Evolutionary conservation across 1,140 invertebrate genomes (phyloP), one percentile per base, ranked within the genome.

Genomic region (Paraescarpia echinospica): DNA sequence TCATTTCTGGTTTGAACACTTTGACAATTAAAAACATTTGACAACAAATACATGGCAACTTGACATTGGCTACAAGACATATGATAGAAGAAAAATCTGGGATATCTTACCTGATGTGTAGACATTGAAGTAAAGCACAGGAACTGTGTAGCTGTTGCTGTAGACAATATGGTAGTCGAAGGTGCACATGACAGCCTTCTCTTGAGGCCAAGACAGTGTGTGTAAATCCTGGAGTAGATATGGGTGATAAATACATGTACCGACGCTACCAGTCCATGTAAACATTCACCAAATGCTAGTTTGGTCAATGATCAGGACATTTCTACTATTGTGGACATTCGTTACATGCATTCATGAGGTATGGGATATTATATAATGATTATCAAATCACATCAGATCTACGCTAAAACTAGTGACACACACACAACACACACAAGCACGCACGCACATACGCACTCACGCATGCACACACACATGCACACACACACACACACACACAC

Each of bases 101-200:
- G 92, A 77, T 33, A 14, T 88, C 92, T 92, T 91, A 95, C 95
- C 93, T 94, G 95, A 95, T 94, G 95, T 95, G 95, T 96, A 97
- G 35, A 95, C 96, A 94, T 97, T 97, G 93, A 97, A 97, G 94
- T 96, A 97, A 33, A 97, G 94, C 4, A 97, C 96, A 48, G 97
- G 97, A 14, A 97, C 97, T 89, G 95, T 93, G 94, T 97, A 97
- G 93, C 96, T 97, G 92, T 96, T 95, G 92, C 96, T 97, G 96
- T 97, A 97, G 4, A 97, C 93, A 91, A 97, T 93, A 92, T 96
- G 89, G 33, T 90, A 90, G 34, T 90, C 89, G 89, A 90, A 90
- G 33, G 89, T 90, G 35, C 89, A 90, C 89, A 90, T 12, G 14
- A 22, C 89, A 77, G 89, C 31, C 1, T 9, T 22, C 89, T 34